These are phyloP conservation scores for Sarotherodon lohbergeri DNA, from an alignment of 2,113 vertebrate species.

Conservation along the genomic window DNA sequence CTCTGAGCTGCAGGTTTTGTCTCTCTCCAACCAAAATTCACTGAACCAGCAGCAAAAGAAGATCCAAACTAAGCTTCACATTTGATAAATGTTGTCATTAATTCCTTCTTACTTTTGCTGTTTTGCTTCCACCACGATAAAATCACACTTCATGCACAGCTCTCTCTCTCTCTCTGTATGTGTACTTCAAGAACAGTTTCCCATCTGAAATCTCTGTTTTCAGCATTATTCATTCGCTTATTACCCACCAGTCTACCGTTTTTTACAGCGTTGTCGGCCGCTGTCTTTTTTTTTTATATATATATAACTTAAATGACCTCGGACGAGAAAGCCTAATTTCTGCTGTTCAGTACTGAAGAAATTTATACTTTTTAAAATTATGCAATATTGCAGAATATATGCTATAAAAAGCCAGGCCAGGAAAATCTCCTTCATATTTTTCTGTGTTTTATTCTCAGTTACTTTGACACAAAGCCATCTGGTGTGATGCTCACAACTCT, in stretches of 20 bases:
- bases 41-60: too few relatives aligned
- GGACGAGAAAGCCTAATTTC: neutral
- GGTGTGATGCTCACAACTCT: neutral
- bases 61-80: neutral
- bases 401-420: neutral
- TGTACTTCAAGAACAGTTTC: too few relatives aligned
- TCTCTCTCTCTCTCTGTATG: too few relatives aligned
- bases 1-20: too few relatives aligned
- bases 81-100: neutral
- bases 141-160: neutral
- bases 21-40: too few relatives aligned
- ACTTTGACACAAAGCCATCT: neutral
- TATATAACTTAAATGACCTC: neutral
- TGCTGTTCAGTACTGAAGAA: neutral
- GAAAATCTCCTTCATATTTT: neutral
- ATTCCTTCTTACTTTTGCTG: neutral
- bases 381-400: neutral
- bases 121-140: neutral
- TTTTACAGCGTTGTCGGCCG: accelerated
- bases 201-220: too few relatives aligned
- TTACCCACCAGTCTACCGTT: neutral
- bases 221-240: too few relatives aligned
- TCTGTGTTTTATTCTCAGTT: neutral
- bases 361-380: too few relatives aligned
- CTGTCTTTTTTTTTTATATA: neutral